Base-by-base conservation (phyloP, 23 tunicate genomes). In the Halocynthia aurantium region DNA sequence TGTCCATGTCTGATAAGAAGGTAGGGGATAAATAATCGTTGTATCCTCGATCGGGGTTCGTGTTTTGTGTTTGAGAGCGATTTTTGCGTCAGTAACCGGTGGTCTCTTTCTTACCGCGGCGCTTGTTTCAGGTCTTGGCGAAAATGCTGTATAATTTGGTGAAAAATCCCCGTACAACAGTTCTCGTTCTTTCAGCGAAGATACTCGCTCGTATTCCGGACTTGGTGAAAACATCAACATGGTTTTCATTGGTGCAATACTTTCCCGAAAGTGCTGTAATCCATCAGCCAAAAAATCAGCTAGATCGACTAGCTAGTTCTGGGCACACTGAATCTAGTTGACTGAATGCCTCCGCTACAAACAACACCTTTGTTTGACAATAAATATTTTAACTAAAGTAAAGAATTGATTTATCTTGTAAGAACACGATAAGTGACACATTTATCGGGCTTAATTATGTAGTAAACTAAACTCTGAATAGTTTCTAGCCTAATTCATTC, bases 81-180 rank as follows among this genome's bases (percentile, higher is more conserved):
- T 89, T 75, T 89, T 89, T 40, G 80, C 52, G 31, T 79, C 84
- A 5, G 85, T 84, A 15, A 81, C 80, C 31, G 96, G 96, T n/a
- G 50, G 55, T 22, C 73, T 17, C 61, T 89, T 89, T 58, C 62
- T 82, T 40, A 81, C 15, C 6, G 88, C 88, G 10, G 80, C 57
- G 31, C 96, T 75, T 10, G 86, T 89, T 61, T 83, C 85, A 2
- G 96, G 96, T 52, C 96, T 71, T 10, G 96, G 88, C 17, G 96
- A 84, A 75, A 89, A 89, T 7, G 88, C 96, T 19, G 96, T 84
- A 73, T 77, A 78, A 22, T 77, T 72, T 11, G 78, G 57, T 49
- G 70, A 72, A 21, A 40, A 72, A 15, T 84, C 88, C 20, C 58
- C 51, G 49, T 60, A 76, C 19, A 89, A 55, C 63, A 51, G 69